Base-by-base conservation (phyloP, 2,113 vertebrate genomes). In the Xyrauchen texanus region DNA sequence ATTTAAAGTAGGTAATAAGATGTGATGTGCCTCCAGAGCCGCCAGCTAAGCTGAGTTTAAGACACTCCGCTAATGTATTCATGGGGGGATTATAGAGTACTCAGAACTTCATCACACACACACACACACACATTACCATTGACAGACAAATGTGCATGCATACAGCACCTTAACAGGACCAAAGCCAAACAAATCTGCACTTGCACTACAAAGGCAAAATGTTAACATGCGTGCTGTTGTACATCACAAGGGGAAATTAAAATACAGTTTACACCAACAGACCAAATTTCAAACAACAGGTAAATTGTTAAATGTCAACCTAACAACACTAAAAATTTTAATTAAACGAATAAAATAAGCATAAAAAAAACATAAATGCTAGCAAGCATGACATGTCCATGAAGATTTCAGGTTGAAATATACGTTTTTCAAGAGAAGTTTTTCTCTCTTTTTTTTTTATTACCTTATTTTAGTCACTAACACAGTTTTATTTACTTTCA, bases 1-100 rank as follows among this genome's bases (percentile, higher is more conserved):
- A 93, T 93, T 91, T 92, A 92, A 91, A 92, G 90, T 90, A 83
- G 90, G 90, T 93, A 93, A 93, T 93, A 93, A 92, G 92, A 93
- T 93, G 92, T 92, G 92, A 91, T 93, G 91, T 91, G 91, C 90
- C 85, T 74, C 87, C 90, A 89, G 91, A 93, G 92, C 90, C 89
- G 86, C 84, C 84, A 90, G 90, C 90, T 92, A 91, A 93, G 86
- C 89, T 85, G 87, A 90, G 88, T 91, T 90, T 89, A 89, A 91
- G 91, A 91, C 89, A 85, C 82, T 80, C 82, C 81, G 86, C 88
- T 93, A 93, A 93, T 93, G 90, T 93, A 92, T 93, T 93, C 92
- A 92, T 90, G 88, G 90, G 90, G 90, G 92, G 93, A 93, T 93
- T 89, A 86, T 83, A 83, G 87, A 89, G 86, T 87, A 84, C 86